A percentile compares a stretch with the other conserved stretches of the same genome.
Evolutionary conservation across 2,888 invertebrate genomes (phyloP).

Genomic region (Anoplius nigerrimus): DNA sequence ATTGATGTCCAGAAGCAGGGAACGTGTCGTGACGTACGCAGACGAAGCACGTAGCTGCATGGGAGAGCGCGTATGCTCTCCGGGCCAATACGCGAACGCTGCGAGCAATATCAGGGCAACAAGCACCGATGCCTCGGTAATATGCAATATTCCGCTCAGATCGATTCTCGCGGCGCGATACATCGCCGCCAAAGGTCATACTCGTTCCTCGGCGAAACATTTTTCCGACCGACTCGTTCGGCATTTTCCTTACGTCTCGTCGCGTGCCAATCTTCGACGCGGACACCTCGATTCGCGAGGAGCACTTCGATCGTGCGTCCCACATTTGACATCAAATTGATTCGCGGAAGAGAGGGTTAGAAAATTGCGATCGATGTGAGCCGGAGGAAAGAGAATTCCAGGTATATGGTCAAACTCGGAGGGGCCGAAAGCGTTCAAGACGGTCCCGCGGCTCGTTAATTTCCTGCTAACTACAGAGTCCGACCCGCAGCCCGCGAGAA

Average conservation of each 20-base stretch:
- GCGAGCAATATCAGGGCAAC: conserved; percentile 46
- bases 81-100: conserved; percentile 2
- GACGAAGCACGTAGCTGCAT: background rate
- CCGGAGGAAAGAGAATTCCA: no score
- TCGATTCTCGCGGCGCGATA: conserved; percentile 48
- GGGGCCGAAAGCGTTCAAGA: no score
- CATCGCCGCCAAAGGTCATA: conserved; percentile 43
- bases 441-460: no score
- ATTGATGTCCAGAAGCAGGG: conserved; percentile 17
- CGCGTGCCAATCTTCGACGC: background rate
- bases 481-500: no score
- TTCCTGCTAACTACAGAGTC: no score
- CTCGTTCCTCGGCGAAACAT: conserved; percentile 16
- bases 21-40: conserved; percentile 14
- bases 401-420: no score
- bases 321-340: no score
- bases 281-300: no score
- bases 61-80: background rate
- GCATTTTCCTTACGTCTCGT: background rate
- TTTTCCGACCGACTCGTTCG: background rate
- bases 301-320: no score
- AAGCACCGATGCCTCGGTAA: conserved; percentile 42
- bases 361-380: no score
- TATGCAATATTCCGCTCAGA: conserved; percentile 39
- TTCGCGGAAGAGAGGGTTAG: no score